Evolutionary conservation across 2,888 invertebrate species (phyloP), one percentile per base, ranked within the genome.

Genomic region (Branchipolynoe longqiensis): DNA sequence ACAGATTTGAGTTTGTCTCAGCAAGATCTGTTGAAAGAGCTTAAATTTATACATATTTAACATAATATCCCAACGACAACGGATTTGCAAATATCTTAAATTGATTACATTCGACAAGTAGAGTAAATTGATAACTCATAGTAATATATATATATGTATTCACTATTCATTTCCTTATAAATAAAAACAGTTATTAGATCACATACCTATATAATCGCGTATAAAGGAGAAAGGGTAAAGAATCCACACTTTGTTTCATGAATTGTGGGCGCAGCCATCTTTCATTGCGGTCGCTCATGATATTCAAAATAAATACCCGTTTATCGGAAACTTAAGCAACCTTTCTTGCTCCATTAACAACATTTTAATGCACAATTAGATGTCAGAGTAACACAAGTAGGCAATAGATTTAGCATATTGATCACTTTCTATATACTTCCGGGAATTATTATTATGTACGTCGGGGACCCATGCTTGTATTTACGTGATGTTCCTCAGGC

Each of bases 111-210:
- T n/a, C n/a, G n/a, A n/a, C n/a, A n/a, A n/a, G n/a, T n/a, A n/a
- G n/a, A n/a, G n/a, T n/a, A n/a, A n/a, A n/a, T n/a, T n/a, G 90
- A 88, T 87, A 92, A 92, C 92, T 92, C 89, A 81, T 89, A 90
- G 38, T 81, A 85, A 14, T n/a, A 36, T 73, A 69, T 14, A n/a
- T 4, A 58, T 25, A 58, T 58, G n/a, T 48, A 48, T 12, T 18
- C 18, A 18, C 8, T 18, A 48, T 48, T 48, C 18, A 48, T 8
- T 48, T 48, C 48, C 18, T 48, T 18, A 48, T 18, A 18, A 48
- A 48, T 48, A 48, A 48, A 48, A 8, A 12, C 48, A 48, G 48
- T 12, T 12, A 48, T 48, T 8, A n/a, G n/a, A n/a, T n/a, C n/a
- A n/a, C n/a, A n/a, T n/a, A n/a, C n/a, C n/a, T n/a, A n/a, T n/a